phyloP scores from a whole-genome alignment of 2,888 invertebrate species.

The Arge pagana region DNA sequence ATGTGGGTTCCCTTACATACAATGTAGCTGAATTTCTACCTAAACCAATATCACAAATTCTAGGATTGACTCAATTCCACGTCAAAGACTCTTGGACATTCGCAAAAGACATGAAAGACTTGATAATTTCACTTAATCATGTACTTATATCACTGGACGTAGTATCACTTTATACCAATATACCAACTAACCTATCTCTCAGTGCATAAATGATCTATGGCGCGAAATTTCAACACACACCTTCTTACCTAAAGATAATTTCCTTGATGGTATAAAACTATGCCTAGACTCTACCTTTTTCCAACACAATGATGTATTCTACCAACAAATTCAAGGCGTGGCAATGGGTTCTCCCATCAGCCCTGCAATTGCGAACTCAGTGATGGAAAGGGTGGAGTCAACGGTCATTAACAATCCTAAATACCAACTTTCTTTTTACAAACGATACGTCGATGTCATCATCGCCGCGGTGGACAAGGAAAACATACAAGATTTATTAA shows the following conservation, averaged over 20 bases:
- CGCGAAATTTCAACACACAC: slow-evolving; percentile 1
- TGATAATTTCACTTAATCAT: no score
- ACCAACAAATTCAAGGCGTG: slow-evolving; percentile 12
- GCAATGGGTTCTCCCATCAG: not conserved
- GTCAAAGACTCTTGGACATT: no score
- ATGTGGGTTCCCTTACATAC: no score
- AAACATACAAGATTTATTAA: no score
- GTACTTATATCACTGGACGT: slow-evolving; percentile 18
- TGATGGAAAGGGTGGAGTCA: not conserved
- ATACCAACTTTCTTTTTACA: no score
- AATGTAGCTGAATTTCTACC: no score
- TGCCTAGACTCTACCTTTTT: slow-evolving; percentile 16
- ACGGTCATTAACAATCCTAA: not conserved
- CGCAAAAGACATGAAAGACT: no score
- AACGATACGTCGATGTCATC: no score
- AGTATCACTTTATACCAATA: slow-evolving; percentile 8
- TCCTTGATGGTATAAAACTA: slow-evolving; percentile 7
- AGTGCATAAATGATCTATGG: slow-evolving; percentile 8
- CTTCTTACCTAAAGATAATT: slow-evolving; percentile 9
- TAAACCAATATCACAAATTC: no score
- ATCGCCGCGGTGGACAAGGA: no score
- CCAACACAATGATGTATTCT: slow-evolving; percentile 10
- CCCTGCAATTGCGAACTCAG: not conserved
- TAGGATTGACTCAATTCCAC: no score
- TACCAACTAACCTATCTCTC: slow-evolving; percentile 10